Conservation (phyloP, 23 tunicate species). For the Oikopleura dioica region DNA sequence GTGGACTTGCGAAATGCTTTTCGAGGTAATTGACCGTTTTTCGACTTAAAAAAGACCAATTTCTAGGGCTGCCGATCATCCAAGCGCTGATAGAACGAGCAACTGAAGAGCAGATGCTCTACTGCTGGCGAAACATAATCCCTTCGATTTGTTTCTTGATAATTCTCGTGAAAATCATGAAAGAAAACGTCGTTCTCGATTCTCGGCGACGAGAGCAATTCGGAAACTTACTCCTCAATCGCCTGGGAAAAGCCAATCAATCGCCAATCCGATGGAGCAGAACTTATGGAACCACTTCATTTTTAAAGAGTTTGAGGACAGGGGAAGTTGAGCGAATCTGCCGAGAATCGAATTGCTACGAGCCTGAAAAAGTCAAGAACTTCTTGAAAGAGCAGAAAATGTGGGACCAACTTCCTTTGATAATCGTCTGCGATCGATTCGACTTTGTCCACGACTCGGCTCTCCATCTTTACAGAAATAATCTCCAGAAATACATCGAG, state of each 20-base stretch:
- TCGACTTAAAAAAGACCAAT: too few species aligned
- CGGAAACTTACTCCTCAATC: too few species aligned
- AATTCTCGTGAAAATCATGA: constrained; percentile 73
- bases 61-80: not conserved
- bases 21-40: too few species aligned
- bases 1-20: constrained; percentile 71
- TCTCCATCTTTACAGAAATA: constrained; percentile 81
- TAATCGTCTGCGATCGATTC: constrained; percentile 94
- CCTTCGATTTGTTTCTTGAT: constrained; percentile 54
- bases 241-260: too few species aligned
- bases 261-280: too few species aligned
- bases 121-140: constrained; percentile 79
- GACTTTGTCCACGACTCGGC: constrained; percentile 92
- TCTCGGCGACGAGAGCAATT: too few species aligned
- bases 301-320: too few species aligned
- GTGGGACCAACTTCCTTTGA: constrained; percentile 82
- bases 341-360: constrained; percentile 90
- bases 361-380: constrained; percentile 91
- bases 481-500: constrained; percentile 88
- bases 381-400: constrained; percentile 91
- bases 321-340: constrained; percentile 94
- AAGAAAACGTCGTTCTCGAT: too few species aligned
- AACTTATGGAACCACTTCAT: too few species aligned
- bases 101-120: not conserved
- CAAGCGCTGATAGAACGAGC: constrained; percentile 8